Evolutionary conservation across 2,113 vertebrate genomes (phyloP), one percentile per base, ranked within the genome.

Genomic region (Leptobrachium ailaonicum): DNA sequence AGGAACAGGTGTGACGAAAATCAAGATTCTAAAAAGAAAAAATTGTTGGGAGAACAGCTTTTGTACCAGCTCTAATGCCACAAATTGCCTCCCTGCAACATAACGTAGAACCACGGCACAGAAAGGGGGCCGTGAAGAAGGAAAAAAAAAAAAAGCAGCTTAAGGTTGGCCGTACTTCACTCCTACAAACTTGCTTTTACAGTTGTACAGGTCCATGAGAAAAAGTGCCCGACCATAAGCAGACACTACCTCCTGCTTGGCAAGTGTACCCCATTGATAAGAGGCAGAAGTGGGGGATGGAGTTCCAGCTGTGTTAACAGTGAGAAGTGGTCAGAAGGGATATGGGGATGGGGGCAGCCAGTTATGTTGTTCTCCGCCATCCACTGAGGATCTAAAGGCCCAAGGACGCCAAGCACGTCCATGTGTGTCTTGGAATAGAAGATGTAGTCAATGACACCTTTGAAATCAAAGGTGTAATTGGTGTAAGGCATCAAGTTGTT

Each of bases 241-340:
- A 90, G 83, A 90, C 93, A 94, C 97, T 99, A 98, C 95, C 97
- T 98, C 94, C 96, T 92, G 85, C 86, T 86, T 41, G 95, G 92
- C 88, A 98, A 92, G 92, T 98, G 96, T 88, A 98, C 92, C 80
- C 96, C 96, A 77, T 98, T 98, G 88, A 98, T 91, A 45, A 95
- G 90, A 84, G 93, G 88, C 84, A 90, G 90, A 87, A 93, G 88
- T 69, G 90, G 90, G 62, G 94, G 94, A 76, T 94, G 96, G 80
- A 98, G 95, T 93, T 99, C 98, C 90, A 99, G 94, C 92, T 99
- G 97, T 85, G 96, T 95, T 92, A 99, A 92, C 91, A 99, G 95
- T 86, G 97, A 99, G 93, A 99, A 99, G 95, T 99, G 98, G 94
- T 99, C 98, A 66, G 98, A 99, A 90, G 97, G 98, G 94, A 99